These are phyloP conservation scores for Cyclophora punctaria DNA, from an alignment of 2,888 invertebrate species.

Conservation along the genomic window DNA sequence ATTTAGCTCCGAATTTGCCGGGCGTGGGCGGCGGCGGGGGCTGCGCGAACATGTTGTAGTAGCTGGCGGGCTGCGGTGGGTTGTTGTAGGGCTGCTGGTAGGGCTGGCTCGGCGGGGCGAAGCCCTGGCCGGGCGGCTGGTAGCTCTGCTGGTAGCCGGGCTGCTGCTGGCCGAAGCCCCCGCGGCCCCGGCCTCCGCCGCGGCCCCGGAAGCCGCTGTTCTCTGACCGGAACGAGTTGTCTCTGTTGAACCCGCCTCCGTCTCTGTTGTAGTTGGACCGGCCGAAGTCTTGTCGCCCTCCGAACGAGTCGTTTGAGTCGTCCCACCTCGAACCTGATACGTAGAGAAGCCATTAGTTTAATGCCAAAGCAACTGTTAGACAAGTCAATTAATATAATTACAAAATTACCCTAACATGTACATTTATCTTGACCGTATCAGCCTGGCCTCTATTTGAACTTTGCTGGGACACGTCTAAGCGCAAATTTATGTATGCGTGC, in stretches of 20 bases:
- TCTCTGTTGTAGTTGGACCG: constrained; percentile 16
- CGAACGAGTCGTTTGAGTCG: constrained; percentile 21
- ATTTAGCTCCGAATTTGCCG: constrained; percentile 27
- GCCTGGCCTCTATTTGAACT: no score
- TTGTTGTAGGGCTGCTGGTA: constrained; percentile 19
- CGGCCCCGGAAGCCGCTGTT: constrained; percentile 37
- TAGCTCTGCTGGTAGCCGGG: background rate
- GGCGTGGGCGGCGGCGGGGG: constrained; percentile 47
- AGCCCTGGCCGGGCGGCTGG: constrained; percentile 3
- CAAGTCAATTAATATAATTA: no score
- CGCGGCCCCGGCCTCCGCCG: constrained; percentile 13
- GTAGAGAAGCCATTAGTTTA: background rate
- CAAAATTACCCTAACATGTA: no score
- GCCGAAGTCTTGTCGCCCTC: constrained; percentile 20
- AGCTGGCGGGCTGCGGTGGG: constrained; percentile 43
- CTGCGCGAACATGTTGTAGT: constrained; percentile 64
- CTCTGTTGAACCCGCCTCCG: constrained; percentile 9
- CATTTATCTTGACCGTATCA: no score
- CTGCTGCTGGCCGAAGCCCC: constrained; percentile 11
- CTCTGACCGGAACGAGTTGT: constrained; percentile 3
- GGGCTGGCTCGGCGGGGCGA: constrained; percentile 7
- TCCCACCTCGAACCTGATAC: constrained; percentile 46
- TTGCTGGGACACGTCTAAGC: no score
- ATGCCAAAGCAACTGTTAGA: no score
- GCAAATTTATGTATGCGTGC: no score